Percentiles rank a stretch among this genome's conserved stretches.
phyloP scores from a whole-genome alignment of 2,888 invertebrate genomes.

The Sthenelais limicola region DNA sequence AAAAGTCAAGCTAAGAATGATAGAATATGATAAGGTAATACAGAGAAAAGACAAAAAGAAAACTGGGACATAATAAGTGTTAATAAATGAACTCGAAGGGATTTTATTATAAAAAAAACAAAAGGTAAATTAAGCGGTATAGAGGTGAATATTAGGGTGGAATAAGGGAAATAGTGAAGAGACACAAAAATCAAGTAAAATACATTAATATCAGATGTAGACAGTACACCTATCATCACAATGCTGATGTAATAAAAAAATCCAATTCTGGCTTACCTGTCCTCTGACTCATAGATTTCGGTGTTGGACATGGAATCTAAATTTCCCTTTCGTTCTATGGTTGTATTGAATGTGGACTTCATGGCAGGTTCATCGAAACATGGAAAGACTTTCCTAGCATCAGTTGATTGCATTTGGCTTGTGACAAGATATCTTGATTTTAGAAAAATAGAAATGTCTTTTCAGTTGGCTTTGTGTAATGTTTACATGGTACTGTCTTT shows the following conservation, averaged over 20 bases:
- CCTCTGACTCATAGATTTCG: constrained; percentile 10
- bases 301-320: constrained; percentile 17
- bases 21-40: too few relatives aligned
- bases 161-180: not conserved
- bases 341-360: constrained; percentile 50
- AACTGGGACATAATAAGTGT: too few relatives aligned
- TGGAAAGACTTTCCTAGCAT: constrained; percentile 51
- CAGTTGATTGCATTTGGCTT: constrained; percentile 50
- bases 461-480: too few relatives aligned
- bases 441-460: not conserved
- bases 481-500: too few relatives aligned
- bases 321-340: constrained; percentile 39
- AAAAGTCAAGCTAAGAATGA: too few relatives aligned
- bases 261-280: not conserved
- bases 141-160: too few relatives aligned
- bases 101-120: too few relatives aligned
- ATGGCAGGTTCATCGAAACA: constrained; percentile 52
- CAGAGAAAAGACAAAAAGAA: too few relatives aligned
- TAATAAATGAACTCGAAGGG: too few relatives aligned
- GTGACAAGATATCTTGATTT: constrained; percentile 48
- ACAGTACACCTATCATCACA: not conserved
- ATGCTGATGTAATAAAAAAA: not conserved
- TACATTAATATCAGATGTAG: not conserved
- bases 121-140: too few relatives aligned
- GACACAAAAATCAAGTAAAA: not conserved